Percentiles rank a stretch among this genome's conserved stretches.
Conservation (phyloP, 2,797 vertebrate genomes). For the Tadarida brasiliensis region DNA sequence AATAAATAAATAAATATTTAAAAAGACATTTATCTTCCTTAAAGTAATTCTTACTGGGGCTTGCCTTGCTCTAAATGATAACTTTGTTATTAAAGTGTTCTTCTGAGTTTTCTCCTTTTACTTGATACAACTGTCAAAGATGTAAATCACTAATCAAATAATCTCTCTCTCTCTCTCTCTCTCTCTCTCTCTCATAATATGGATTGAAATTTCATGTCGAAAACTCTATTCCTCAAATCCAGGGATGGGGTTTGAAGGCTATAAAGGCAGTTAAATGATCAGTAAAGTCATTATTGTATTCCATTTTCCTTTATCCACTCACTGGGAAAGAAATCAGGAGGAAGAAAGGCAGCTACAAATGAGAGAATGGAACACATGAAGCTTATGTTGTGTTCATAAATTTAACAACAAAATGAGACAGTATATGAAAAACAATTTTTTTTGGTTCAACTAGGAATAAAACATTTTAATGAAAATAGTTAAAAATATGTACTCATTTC, state of each 20-base stretch:
- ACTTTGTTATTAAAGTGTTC: neutral
- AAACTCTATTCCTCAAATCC: neutral
- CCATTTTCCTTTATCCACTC: neutral
- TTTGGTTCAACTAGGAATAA: constrained; percentile 4
- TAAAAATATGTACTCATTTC: neutral
- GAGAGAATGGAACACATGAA: neutral
- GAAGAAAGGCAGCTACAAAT: neutral
- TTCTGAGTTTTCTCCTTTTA: neutral
- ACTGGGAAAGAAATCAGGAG: neutral
- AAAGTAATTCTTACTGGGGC: neutral
- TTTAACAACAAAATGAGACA: neutral
- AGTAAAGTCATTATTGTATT: neutral
- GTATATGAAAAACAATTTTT: neutral
- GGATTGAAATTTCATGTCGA: neutral
- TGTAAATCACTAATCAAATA: neutral
- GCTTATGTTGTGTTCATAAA: neutral
- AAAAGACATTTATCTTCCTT: neutral
- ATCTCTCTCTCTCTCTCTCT: neutral
- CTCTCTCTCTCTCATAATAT: neutral
- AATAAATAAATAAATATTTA: neutral
- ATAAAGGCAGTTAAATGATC: neutral
- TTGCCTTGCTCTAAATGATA: neutral
- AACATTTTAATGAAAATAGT: neutral
- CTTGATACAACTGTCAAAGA: neutral
- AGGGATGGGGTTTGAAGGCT: neutral